Evolutionary conservation across 2,888 invertebrate species (phyloP).

Genomic region (Drosophila mulleri): DNA sequence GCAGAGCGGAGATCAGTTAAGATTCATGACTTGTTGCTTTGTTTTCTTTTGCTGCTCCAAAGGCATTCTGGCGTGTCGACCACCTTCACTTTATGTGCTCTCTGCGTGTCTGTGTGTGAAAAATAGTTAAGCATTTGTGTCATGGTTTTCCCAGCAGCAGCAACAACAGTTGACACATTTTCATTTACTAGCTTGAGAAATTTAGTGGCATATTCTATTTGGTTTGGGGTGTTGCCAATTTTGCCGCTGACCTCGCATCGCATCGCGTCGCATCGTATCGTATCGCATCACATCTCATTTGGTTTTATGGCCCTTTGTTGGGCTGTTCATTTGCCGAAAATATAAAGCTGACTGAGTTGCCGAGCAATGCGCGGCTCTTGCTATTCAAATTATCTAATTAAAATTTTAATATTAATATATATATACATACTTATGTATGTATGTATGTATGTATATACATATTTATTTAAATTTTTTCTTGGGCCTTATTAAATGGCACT

Average conservation of each 20-base stretch:
- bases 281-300: constrained; percentile 29
- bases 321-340: constrained; percentile 34
- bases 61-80: constrained; percentile 66
- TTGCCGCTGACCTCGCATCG: constrained; percentile 19
- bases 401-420: constrained; percentile 29
- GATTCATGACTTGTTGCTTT: constrained; percentile 54
- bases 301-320: constrained; percentile 60
- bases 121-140: constrained; percentile 33
- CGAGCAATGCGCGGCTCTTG: constrained; percentile 25
- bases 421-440: neutral
- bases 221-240: constrained; percentile 39
- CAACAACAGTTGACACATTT: constrained; percentile 47
- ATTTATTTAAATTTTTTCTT: neutral
- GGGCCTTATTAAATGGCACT: constrained; percentile 63
- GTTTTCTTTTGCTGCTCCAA: constrained; percentile 15
- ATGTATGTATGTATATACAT: neutral
- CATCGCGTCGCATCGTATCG: constrained; percentile 3
- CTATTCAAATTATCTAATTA: constrained; percentile 56
- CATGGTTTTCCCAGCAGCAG: constrained; percentile 47
- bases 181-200: constrained; percentile 28
- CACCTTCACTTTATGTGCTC: constrained; percentile 50
- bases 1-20: constrained; percentile 36
- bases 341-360: constrained; percentile 35
- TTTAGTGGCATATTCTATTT: constrained; percentile 35
- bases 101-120: constrained; percentile 2